These are phyloP conservation scores for Clarias macrocephalus DNA, from an alignment of 2,113 vertebrate genomes.

Conservation along the genomic window DNA sequence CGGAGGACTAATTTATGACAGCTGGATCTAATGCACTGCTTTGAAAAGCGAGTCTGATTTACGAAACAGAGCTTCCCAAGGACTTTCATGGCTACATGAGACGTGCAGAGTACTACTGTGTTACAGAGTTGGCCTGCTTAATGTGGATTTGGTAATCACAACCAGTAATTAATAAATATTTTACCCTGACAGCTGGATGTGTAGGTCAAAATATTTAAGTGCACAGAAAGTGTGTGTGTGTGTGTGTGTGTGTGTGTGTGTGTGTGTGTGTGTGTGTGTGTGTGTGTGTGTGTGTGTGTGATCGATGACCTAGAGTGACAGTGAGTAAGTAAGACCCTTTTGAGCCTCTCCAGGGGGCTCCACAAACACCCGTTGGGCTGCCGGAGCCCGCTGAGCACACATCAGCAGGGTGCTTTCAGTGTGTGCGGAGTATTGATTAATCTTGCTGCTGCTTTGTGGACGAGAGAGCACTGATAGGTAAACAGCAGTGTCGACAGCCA, in stretches of 20 bases:
- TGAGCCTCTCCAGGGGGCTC: conserved; percentile 50
- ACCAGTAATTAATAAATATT: not conserved
- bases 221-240: not conserved
- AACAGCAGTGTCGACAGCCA: conserved; percentile 39
- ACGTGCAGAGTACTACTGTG: conserved; percentile 34
- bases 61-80: conserved; percentile 58
- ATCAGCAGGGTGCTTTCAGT: conserved; percentile 45
- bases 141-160: not conserved
- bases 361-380: conserved; percentile 28
- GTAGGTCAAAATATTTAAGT: not conserved
- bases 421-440: conserved; percentile 49
- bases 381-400: conserved; percentile 17
- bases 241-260: conserved; percentile 4
- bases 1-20: conserved; percentile 75
- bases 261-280: conserved; percentile 32
- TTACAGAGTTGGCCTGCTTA: conserved; percentile 36
- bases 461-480: conserved; percentile 44
- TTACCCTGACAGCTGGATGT: not conserved
- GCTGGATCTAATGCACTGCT: conserved; percentile 66
- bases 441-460: conserved; percentile 46
- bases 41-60: conserved; percentile 77
- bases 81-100: conserved; percentile 62
- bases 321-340: conserved; percentile 45
- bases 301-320: conserved; percentile 37
- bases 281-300: conserved; percentile 19